Conservation (phyloP, 2,797 vertebrate genomes). For the Xiphorhynchus erythropygius region DNA sequence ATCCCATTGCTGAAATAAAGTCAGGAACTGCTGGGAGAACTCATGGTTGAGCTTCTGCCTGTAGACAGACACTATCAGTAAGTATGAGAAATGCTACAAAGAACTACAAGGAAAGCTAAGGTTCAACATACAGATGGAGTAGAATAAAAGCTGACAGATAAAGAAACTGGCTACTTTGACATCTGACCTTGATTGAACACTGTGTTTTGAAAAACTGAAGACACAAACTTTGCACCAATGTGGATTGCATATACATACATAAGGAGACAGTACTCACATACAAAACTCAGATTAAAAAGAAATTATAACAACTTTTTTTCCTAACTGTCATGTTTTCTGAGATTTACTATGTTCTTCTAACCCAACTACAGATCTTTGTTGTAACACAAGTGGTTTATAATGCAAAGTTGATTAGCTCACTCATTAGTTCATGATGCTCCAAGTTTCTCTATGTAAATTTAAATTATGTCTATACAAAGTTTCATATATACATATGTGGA, state of each 20-base stretch:
- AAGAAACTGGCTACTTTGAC: not conserved
- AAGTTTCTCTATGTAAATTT: not conserved
- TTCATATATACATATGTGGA: not conserved
- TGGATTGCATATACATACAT: not conserved
- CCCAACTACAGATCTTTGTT: not conserved
- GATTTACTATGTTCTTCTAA: not conserved
- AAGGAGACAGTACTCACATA: not conserved
- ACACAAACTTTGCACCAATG: not conserved
- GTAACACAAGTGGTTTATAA: not conserved
- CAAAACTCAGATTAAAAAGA: not conserved
- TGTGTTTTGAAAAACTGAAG: not conserved
- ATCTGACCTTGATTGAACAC: not conserved
- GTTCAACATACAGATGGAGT: not conserved
- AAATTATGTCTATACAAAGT: not conserved
- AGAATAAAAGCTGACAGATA: not conserved
- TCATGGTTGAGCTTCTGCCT: slow-evolving; percentile 90
- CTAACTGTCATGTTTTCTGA: not conserved
- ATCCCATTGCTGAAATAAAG: slow-evolving; percentile 91
- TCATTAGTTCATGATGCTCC: not conserved
- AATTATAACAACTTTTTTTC: not conserved
- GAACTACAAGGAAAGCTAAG: not conserved
- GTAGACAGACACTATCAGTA: not conserved
- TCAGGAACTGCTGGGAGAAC: slow-evolving; percentile 87
- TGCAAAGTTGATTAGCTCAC: not conserved
- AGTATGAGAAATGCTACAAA: not conserved